phyloP scores from a whole-genome alignment of 1,140 invertebrate species.

The Drosophila triauraria region DNA sequence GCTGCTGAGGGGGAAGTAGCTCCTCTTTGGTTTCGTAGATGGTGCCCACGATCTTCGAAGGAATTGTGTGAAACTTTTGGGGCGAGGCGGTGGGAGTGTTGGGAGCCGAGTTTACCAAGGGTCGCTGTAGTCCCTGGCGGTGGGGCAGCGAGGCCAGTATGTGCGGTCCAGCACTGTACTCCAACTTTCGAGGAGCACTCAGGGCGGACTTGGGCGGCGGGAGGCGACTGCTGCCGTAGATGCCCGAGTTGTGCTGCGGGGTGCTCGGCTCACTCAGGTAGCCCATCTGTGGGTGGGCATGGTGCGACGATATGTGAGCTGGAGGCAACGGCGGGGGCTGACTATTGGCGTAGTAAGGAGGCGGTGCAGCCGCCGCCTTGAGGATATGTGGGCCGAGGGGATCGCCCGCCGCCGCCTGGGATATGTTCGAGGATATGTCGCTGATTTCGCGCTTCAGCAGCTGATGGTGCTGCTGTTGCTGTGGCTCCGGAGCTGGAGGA shows the following conservation, averaged over 20 bases:
- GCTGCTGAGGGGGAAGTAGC: slow-evolving; percentile 85
- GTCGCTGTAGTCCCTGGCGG: slow-evolving; percentile 84
- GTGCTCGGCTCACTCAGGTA: slow-evolving; percentile 73
- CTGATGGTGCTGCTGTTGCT: slow-evolving; percentile 19
- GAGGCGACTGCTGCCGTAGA: slow-evolving; percentile 66
- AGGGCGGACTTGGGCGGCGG: slow-evolving; percentile 63
- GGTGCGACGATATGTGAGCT: slow-evolving; percentile 58
- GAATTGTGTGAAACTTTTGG: slow-evolving; percentile 84
- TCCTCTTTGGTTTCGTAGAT: slow-evolving; percentile 88
- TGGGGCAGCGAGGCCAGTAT: slow-evolving; percentile 86
- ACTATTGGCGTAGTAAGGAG: slow-evolving; percentile 68
- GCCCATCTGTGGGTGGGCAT: slow-evolving; percentile 17
- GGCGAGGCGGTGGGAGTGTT: slow-evolving; percentile 86
- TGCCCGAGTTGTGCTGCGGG: slow-evolving; percentile 56
- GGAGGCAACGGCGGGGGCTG: slow-evolving; percentile 23
- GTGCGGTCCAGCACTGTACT: slow-evolving; percentile 76
- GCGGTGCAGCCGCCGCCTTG: slow-evolving; percentile 55
- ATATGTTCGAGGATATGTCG: slow-evolving; percentile 85
- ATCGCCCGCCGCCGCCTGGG: slow-evolving; percentile 39
- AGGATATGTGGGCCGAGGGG: slow-evolving; percentile 72
- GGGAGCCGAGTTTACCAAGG: slow-evolving; percentile 85
- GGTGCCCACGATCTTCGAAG: slow-evolving; percentile 77
- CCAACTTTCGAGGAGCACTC: slow-evolving; percentile 63
- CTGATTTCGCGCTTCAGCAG: slow-evolving; percentile 70
- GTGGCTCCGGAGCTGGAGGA: background rate